Evolutionary conservation across 2,113 vertebrate genomes (phyloP), one percentile per base, ranked within the genome.

Genomic region (Siniperca chuatsi): DNA sequence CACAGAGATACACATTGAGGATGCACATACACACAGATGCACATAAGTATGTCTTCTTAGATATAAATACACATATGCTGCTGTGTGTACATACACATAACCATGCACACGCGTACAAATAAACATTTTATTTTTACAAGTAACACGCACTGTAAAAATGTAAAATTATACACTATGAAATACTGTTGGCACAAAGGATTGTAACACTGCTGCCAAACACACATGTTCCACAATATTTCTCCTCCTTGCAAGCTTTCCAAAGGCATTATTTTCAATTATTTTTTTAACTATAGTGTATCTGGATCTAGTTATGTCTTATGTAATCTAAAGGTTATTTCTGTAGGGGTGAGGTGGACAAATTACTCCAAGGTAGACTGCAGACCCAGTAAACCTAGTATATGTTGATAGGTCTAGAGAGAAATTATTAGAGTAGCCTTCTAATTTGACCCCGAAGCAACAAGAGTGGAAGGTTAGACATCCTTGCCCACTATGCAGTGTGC

Each of bases 391-490:
- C 44, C 15, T 55, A 6, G 33, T 35, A 16, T 48, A 68, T 66
- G 18, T 15, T 65, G 72, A 76, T 48, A 50, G 62, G 71, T 61
- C 71, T 67, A 40, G 16, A 66, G 68, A 82, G 29, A 87, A 84
- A 87, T 82, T 18, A 88, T 85, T 75, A 79, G 18, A 76, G 50
- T 57, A 64, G 78, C 35, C 46, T 48, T 76, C 80, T 83, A 80
- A 86, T 90, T 70, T 93, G 78, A 90, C 89, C 89, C 88, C 2
- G 13, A 61, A 84, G 85, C 61, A 74, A 68, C 71, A 65, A 55
- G 79, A 90, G 88, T 89, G 86, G 92, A 90, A 89, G 89, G 76
- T 88, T 70, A 69, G 75, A 82, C 84, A 16, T 84, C 79, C 84
- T 66, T 78, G 75, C 60, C 57, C 76, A 55, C 77, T 72, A 58